These are phyloP conservation scores for Petaurus breviceps DNA, from an alignment of 2,113 vertebrate species.

Conservation along the genomic window DNA sequence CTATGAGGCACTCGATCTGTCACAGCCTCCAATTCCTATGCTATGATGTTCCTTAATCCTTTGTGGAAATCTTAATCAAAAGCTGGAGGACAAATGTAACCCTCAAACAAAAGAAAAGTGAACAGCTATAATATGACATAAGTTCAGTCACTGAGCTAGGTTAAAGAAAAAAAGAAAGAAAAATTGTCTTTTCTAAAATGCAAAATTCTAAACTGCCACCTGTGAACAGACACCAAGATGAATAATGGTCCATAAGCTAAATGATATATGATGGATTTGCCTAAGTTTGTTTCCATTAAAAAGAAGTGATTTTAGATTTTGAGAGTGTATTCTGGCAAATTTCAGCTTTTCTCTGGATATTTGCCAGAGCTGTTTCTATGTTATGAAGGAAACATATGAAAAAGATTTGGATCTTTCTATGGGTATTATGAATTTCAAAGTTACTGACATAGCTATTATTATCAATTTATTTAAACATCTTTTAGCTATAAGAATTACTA, in stretches of 20 bases:
- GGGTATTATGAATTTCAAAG: constrained; percentile 63
- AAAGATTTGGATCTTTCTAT: constrained; percentile 70
- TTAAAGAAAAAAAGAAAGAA: constrained; percentile 37
- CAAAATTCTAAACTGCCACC: constrained; percentile 39
- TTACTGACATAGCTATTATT: constrained; percentile 72
- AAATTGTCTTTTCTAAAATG: constrained; percentile 24
- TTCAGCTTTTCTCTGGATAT: constrained; percentile 62
- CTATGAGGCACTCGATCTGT: constrained; percentile 38
- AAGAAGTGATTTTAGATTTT: constrained; percentile 65
- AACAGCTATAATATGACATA: constrained; percentile 51
- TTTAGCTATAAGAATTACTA: constrained; percentile 68
- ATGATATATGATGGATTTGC: constrained; percentile 56
- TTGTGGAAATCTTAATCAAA: constrained; percentile 63
- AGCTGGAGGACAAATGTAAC: constrained; percentile 41
- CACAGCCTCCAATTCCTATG: constrained; percentile 41
- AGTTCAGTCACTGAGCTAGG: constrained; percentile 46
- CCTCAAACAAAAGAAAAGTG: constrained; percentile 52
- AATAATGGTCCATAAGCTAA: constrained; percentile 15
- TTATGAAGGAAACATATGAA: constrained; percentile 67
- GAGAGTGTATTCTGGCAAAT: constrained; percentile 67
- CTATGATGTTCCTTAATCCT: constrained; percentile 67
- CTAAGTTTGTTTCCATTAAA: constrained; percentile 64
- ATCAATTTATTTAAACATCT: constrained; percentile 70
- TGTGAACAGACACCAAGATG: constrained; percentile 32
- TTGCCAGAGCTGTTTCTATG: constrained; percentile 67